Percentiles rank a stretch among this genome's conserved stretches.
Conservation (phyloP, 2,113 vertebrate species). For the Tragelaphus scriptus region DNA sequence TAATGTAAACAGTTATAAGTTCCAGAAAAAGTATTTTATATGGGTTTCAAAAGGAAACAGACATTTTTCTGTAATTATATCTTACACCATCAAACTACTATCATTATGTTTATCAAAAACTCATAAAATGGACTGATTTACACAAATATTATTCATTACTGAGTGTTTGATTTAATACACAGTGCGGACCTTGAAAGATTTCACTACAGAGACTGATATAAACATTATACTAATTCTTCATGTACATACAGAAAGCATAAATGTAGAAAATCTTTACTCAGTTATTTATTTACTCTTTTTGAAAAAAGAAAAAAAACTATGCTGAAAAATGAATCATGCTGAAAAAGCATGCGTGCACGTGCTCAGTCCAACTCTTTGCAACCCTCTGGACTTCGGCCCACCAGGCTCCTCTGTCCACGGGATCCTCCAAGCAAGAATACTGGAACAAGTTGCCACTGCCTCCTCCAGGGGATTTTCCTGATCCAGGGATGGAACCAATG, state of each 20-base stretch:
- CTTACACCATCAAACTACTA: neutral
- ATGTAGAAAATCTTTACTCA: neutral
- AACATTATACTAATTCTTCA: neutral
- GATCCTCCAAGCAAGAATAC: neutral
- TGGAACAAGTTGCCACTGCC: neutral
- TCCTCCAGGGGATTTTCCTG: neutral
- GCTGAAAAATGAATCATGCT: neutral
- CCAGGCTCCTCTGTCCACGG: neutral
- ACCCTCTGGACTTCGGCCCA: neutral
- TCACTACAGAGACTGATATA: neutral
- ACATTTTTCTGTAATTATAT: constrained; percentile 6
- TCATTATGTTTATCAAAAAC: neutral
- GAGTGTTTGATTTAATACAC: neutral
- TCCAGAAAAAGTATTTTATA: neutral
- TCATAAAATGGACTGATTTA: neutral
- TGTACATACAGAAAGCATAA: neutral
- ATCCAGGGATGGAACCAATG: neutral
- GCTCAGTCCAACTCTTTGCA: neutral
- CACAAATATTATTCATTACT: neutral
- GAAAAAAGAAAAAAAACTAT: neutral
- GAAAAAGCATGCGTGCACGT: neutral
- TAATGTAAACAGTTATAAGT: neutral
- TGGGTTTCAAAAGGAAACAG: neutral
- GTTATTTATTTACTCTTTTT: neutral
- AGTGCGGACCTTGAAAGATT: neutral